Conservation (phyloP, 1,140 invertebrate genomes). For the Rhagoletis pomonella region DNA sequence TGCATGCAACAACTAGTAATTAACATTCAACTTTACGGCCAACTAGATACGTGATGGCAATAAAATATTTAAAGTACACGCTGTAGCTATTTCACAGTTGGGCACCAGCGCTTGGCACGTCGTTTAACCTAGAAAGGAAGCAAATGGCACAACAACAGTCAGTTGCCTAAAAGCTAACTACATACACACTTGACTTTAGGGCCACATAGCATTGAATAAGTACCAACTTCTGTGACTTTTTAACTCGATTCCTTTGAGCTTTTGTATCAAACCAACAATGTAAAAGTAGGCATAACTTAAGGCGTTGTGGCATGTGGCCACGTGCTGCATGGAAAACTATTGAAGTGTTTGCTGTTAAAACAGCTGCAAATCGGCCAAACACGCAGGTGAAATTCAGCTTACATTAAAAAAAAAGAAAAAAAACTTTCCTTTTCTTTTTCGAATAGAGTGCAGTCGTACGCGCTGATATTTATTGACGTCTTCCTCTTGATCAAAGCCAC, state of each 20-base stretch:
- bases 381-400: slow-evolving; percentile 17
- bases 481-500: background rate
- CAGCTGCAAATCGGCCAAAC: slow-evolving; percentile 11
- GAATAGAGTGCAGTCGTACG: background rate
- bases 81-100: too few relatives aligned
- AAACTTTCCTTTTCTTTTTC: background rate
- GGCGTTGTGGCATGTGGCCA: background rate
- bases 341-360: slow-evolving; percentile 8
- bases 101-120: too few relatives aligned
- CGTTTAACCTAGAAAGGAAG: too few relatives aligned
- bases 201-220: background rate
- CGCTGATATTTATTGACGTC: background rate
- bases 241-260: background rate
- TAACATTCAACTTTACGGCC: background rate
- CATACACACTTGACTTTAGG: background rate
- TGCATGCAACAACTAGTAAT: background rate
- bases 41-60: background rate
- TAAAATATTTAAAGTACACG: slow-evolving; percentile 20
- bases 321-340: background rate
- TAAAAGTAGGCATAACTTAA: slow-evolving; percentile 9
- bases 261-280: background rate
- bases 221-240: background rate
- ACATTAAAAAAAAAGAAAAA: background rate
- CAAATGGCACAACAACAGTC: too few relatives aligned
- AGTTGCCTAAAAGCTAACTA: too few relatives aligned